Evolutionary conservation across 2,113 vertebrate genomes (phyloP), one percentile per base, ranked within the genome.

Genomic region (Cyanoderma ruficeps): DNA sequence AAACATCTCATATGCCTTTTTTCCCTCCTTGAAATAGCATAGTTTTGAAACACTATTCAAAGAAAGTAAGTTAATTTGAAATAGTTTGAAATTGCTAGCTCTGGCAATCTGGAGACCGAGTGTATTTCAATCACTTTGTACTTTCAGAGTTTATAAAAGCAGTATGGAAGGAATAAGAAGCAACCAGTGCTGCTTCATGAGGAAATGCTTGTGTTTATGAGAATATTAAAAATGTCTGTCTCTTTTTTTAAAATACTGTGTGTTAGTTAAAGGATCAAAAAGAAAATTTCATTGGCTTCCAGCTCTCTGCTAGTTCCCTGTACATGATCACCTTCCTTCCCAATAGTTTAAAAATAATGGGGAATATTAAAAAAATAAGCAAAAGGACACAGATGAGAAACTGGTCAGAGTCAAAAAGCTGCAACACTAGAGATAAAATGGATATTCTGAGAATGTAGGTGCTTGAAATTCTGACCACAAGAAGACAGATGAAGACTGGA

Each of bases 191-290:
- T 93, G 25, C 92, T 97, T 83, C 83, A 70, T 63, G 59, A 95
- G 76, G 83, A 96, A 96, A 93, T 92, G 52, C 76, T 93, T 97
- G 71, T 81, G 68, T 93, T 95, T 89, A 92, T 87, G 80, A 92
- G 76, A 89, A 74, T 81, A 92, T 69, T 94, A 90, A 95, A 78
- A 85, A 90, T 93, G 71, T 42, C 90, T 92, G 88, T 61, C 57
- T 90, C 37, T 72, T 83, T 93, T 93, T 89, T 91, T 89, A 37
- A 71, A 92, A 85, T 61, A 42, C 3, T 0, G 1, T 72, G 30
- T 90, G 56, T 81, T 82, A 86, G 59, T 92, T 81, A 83, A 90
- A 83, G 55, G n/a, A 74, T 67, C 79, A 88, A 88, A 85, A 97
- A 90, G 44, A 94, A 94, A 89, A 94, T 78, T 74, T 50, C 13